Base-by-base conservation (phyloP, 2,797 vertebrate genomes). In the Gadopsis marmoratus region DNA sequence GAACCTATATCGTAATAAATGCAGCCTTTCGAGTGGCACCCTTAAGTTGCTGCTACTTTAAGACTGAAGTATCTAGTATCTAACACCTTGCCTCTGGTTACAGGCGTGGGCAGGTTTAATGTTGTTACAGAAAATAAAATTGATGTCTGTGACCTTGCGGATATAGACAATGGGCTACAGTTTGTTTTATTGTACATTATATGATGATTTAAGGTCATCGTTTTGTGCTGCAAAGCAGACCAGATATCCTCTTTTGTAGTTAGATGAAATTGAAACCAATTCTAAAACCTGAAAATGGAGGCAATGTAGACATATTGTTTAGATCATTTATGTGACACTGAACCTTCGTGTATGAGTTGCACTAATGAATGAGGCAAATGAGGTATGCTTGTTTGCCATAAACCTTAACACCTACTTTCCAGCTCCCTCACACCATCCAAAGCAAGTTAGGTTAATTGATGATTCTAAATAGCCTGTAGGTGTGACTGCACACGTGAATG, bases 1-100 rank as follows among this genome's bases (percentile, higher is more conserved):
- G 45, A 79, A 79, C 66, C 62, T 73, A 72, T 37, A 56, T 29
- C 16, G 29, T 67, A 67, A 71, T 67, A 76, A 74, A 82, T 78
- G 54, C 77, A 79, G 75, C 65, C 39, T 71, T 71, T 41, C n/a
- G 76, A 86, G 64, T 69, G 68, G 74, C 62, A 70, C 37, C 54
- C 37, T 48, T 70, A 12, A 66, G 70, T 35, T 64, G 12, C 65
- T 33, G 63, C 68, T 69, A 56, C 76, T 82, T 8, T 39, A 21
- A 72, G 31, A 59, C 68, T 53, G 26, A 53, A 56, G 74, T n/a
- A 21, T 11, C 69, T 4, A 53, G 53, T 62, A 61, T 69, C 53
- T 65, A 48, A 61, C 41, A 60, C 55, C n/a, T 45, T 53, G 21
- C 61, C 16, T 63, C 43, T 76, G 54, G 47, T 69, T 59, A 31